Base-by-base conservation (phyloP, 2,888 invertebrate genomes). In the Creontiades dilutus region DNA sequence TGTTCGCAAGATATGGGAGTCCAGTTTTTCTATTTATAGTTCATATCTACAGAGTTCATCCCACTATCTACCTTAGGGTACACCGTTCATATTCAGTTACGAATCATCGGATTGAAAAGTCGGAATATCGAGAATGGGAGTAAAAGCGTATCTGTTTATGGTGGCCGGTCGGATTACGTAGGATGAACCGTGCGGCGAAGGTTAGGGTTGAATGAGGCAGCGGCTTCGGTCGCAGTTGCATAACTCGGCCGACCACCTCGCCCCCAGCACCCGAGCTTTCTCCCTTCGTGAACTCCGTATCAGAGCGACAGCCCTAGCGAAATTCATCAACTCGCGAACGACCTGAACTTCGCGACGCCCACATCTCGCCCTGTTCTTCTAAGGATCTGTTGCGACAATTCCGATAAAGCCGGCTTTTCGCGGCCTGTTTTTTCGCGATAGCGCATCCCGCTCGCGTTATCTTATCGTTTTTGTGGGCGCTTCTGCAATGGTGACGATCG, bases 171-270 rank as follows among this genome's bases (percentile, higher is more conserved):
- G 16, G 78, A 46, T 80, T 80, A 80, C 78, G 78, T 80, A 11
- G 78, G 78, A 80, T 80, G 78, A 80, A 2, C 78, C 78, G 75
- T 23, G 75, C 28, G 23, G 76, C 76, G 78, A 80, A 80, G 78
- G 78, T 80, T 80, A 19, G 47, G 46, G 78, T 80, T 80, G 78
- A 46, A 80, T 7, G 37, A 7, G 13, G 78, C 61, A 19, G n/a
- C n/a, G n/a, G n/a, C n/a, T n/a, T n/a, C n/a, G n/a, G n/a, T 19
- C 61, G 19, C 16, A n/a, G 68, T 68, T 68, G 68, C 68, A 23
- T 68, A 68, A 68, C 68, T 68, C 3, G 0, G 19, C 23, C 19
- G 68, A 12, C 68, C 68, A 68, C 23, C 68, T 5, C 68, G 19
- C 61, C 19, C 61, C 37, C 37, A 37, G 37, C 37, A 7, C 37